phyloP scores from a whole-genome alignment of 2,797 vertebrate species.

The Falco berigora region DNA sequence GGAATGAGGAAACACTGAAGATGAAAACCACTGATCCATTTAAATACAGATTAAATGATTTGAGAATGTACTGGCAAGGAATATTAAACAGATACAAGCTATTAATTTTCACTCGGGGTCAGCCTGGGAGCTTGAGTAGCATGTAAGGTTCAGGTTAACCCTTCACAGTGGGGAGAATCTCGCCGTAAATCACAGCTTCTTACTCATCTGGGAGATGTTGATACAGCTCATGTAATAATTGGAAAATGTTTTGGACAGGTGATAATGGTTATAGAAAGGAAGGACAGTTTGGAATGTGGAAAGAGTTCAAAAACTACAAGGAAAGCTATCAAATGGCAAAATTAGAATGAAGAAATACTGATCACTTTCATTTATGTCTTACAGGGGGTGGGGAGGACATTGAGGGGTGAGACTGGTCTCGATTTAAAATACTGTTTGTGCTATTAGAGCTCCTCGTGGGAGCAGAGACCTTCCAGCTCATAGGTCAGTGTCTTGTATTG shows the following conservation, averaged over 20 bases:
- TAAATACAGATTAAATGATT: constrained; percentile 19
- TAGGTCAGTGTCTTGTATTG: neutral
- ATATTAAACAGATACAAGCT: constrained; percentile 43
- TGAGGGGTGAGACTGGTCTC: neutral
- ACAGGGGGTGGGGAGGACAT: neutral
- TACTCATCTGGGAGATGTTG: neutral
- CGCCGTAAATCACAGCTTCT: neutral
- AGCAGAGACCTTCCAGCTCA: neutral
- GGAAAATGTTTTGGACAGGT: neutral
- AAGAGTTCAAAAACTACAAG: neutral
- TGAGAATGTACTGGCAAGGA: neutral
- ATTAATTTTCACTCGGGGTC: constrained; percentile 43
- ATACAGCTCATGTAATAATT: neutral
- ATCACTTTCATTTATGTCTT: neutral
- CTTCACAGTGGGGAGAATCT: neutral
- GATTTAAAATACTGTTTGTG: neutral
- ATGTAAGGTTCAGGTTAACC: constrained; percentile 2
- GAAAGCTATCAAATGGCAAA: neutral
- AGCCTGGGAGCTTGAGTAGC: neutral
- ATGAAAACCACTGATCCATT: constrained; percentile 31
- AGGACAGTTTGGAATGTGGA: neutral
- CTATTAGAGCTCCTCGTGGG: neutral
- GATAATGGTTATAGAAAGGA: neutral
- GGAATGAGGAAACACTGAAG: constrained; percentile 21
- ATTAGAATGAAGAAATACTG: neutral